Evolutionary conservation across 2,888 invertebrate species (phyloP).

Genomic region (Disparrhopalites patrizii): DNA sequence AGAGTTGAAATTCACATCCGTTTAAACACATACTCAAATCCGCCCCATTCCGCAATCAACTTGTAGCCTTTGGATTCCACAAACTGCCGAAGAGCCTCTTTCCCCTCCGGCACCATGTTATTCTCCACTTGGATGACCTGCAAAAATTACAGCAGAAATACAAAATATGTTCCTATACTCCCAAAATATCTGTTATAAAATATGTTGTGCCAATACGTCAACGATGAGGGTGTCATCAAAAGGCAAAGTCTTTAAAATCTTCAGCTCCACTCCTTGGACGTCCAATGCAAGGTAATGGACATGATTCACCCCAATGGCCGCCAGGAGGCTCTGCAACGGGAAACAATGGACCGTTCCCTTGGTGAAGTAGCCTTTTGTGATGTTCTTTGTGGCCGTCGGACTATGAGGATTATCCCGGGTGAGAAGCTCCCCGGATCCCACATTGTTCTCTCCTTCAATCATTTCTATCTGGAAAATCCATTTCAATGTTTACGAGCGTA

Average conservation of each 20-base stretch:
- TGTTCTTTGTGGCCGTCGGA: background rate
- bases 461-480: background rate
- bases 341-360: constrained; percentile 15
- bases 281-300: constrained; percentile 17
- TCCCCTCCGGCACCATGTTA: background rate
- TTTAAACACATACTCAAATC: too few species aligned
- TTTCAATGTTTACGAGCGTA: background rate
- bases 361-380: background rate
- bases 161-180: background rate
- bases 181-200: background rate
- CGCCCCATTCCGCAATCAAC: too few species aligned
- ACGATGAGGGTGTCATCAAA: background rate
- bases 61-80: background rate
- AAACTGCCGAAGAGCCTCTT: background rate
- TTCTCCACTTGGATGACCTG: background rate
- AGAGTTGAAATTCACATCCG: too few species aligned
- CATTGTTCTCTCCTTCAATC: background rate
- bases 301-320: constrained; percentile 4
- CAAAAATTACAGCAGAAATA: too few species aligned
- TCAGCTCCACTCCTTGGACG: constrained; percentile 19
- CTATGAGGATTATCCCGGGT: background rate
- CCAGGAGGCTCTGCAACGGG: background rate
- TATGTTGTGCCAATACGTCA: background rate
- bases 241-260: constrained; percentile 12
- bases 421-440: background rate